Percentiles rank a stretch among this genome's conserved stretches.
Conservation (phyloP, 2,888 invertebrate genomes). For the Ptilodon capucinus region DNA sequence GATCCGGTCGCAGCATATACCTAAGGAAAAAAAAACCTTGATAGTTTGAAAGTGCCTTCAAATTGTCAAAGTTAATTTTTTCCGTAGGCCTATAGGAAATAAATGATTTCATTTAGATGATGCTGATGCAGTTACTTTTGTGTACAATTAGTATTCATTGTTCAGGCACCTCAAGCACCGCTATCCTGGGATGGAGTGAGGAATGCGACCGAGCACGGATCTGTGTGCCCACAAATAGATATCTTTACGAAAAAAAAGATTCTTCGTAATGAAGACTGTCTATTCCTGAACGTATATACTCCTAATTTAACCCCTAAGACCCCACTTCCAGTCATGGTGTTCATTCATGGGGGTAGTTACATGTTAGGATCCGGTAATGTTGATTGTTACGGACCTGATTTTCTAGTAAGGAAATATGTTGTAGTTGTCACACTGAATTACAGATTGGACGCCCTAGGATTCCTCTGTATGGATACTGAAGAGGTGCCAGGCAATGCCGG, state of each 20-base stretch:
- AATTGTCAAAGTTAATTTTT: no score
- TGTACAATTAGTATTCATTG: no score
- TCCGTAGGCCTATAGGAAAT: no score
- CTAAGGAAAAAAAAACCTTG: no score
- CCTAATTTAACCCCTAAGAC: conserved; percentile 3
- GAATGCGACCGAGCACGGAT: conserved; percentile 17
- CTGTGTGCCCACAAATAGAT: conserved; percentile 20
- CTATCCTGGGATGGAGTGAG: conserved; percentile 24
- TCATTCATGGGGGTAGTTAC: conserved; percentile 11
- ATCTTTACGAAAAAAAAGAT: not conserved
- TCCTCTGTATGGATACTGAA: not conserved
- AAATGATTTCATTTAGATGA: no score
- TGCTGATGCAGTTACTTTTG: no score
- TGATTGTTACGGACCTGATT: conserved; percentile 6
- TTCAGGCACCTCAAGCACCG: conserved; percentile 31
- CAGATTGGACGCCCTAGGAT: conserved; percentile 4
- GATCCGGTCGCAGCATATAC: no score
- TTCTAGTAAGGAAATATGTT: conserved; percentile 1
- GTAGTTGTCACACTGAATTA: conserved; percentile 3
- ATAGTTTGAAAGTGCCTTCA: no score
- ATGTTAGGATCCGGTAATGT: conserved; percentile 6
- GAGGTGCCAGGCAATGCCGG: conserved; percentile 5
- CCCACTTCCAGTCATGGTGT: conserved; percentile 18
- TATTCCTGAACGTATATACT: conserved; percentile 19
- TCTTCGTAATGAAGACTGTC: conserved; percentile 19